phyloP scores from a whole-genome alignment of 2,113 vertebrate species.

The Dolichotis patagonum region DNA sequence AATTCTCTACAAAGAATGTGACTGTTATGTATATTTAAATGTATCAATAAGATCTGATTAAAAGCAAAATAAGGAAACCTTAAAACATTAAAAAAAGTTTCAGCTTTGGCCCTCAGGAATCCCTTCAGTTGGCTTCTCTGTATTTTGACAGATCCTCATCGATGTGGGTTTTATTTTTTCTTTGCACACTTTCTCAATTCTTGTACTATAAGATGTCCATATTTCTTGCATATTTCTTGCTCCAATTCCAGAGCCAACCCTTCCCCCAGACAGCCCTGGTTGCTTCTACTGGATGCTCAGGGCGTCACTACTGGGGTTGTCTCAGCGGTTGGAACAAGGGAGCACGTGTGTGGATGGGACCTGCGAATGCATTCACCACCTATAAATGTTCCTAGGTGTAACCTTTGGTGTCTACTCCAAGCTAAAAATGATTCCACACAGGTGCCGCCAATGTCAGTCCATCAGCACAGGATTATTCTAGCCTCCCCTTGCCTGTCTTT shows the following conservation, averaged over 20 bases:
- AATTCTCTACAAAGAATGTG: background rate
- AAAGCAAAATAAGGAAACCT: background rate
- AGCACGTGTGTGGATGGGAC: background rate
- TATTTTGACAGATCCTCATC: too few species aligned
- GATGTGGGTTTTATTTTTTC: background rate
- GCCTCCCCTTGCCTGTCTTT: background rate
- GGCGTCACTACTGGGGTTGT: too few species aligned
- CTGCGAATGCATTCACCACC: accelerated
- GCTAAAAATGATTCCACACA: accelerated
- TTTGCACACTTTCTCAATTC: background rate
- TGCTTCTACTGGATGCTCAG: background rate
- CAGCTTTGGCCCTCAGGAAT: background rate
- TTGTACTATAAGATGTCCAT: background rate
- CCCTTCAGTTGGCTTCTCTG: background rate
- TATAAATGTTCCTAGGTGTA: accelerated
- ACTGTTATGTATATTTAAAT: background rate
- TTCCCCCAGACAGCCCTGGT: background rate
- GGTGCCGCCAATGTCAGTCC: too few species aligned
- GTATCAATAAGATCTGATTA: background rate
- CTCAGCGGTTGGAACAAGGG: background rate
- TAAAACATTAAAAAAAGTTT: background rate
- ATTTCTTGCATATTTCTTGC: too few species aligned
- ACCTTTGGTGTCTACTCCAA: background rate
- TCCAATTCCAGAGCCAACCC: background rate
- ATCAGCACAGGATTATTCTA: accelerated